Base-by-base conservation (phyloP, 2,797 vertebrate genomes). In the Melanotaenia boesemani region DNA sequence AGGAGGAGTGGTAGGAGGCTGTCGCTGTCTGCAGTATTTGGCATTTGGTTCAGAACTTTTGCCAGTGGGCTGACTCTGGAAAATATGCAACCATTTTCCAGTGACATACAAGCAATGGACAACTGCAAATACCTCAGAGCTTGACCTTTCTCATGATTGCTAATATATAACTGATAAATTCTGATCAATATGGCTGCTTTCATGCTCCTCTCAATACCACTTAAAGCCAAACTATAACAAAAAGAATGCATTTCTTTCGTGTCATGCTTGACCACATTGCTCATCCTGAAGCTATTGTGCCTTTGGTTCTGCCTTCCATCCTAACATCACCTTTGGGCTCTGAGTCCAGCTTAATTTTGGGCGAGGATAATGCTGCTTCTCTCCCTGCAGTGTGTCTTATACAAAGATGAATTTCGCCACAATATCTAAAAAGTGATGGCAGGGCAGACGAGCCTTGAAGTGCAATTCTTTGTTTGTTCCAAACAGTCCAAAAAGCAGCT, bases 1-100 rank as follows among this genome's bases (percentile, higher is more conserved):
- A 96, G 16, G 0, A 96, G 86, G 84, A 94, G 86, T 18, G 91
- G 88, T 63, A 95, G 90, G 72, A 93, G 91, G 30, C 61, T 68
- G 8, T 85, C 54, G 0, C 68, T 46, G 6, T 83, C 44, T 41
- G 73, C 72, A 22, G 66, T 34, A 58, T 66, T 59, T 41, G 91
- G 89, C 32, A 70, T 77, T 63, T 88, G 82, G 26, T 94, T 89
- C 16, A 91, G 4, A 30, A 88, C 77, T 30, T 80, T 91, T 68
- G 85, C 20, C 63, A 85, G 75, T 22, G 93, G 89, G 58, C 34
- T 91, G 48, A 92, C 82, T 26, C 95, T 96, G 77, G 20, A 32
- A 0, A 85, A 52, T 24, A 67, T 37, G 37, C 18, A 52, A 10
- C 60, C 60, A 8, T 65, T 46, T 30, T 24, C 24, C 41, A 7